These are phyloP conservation scores for Neocrepidodera transversa DNA, from an alignment of 2,888 invertebrate genomes.

Conservation along the genomic window DNA sequence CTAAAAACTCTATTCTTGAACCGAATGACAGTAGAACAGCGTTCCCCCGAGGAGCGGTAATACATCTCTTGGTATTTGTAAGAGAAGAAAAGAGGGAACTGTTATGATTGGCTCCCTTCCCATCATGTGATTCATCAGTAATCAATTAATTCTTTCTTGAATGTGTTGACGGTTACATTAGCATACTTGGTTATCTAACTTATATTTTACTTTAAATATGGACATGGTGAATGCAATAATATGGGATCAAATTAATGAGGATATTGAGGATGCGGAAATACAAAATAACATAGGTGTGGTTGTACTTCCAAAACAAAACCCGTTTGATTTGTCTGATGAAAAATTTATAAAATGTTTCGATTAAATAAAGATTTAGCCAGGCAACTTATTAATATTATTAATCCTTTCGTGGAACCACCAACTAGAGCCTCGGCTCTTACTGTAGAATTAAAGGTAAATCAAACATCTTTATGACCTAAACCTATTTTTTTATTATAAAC, in stretches of 20 bases:
- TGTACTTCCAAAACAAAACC: conserved; percentile 3
- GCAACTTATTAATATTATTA: conserved; percentile 18
- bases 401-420: conserved; percentile 6
- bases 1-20: no score
- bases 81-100: no score
- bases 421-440: conserved; percentile 13
- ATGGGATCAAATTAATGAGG: neutral
- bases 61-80: no score
- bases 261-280: neutral
- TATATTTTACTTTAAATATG: neutral
- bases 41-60: no score
- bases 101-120: no score
- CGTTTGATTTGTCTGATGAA: conserved; percentile 4
- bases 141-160: no score
- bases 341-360: conserved; percentile 19
- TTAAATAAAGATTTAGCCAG: conserved; percentile 7
- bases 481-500: neutral
- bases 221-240: neutral
- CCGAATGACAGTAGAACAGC: no score
- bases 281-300: neutral
- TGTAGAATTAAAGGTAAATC: conserved; percentile 15
- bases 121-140: no score
- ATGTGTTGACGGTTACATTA: no score
- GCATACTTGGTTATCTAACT: no score
- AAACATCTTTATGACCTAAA: neutral